Conservation (phyloP, 2,113 vertebrate genomes). For the Zosterops borbonicus region DNA sequence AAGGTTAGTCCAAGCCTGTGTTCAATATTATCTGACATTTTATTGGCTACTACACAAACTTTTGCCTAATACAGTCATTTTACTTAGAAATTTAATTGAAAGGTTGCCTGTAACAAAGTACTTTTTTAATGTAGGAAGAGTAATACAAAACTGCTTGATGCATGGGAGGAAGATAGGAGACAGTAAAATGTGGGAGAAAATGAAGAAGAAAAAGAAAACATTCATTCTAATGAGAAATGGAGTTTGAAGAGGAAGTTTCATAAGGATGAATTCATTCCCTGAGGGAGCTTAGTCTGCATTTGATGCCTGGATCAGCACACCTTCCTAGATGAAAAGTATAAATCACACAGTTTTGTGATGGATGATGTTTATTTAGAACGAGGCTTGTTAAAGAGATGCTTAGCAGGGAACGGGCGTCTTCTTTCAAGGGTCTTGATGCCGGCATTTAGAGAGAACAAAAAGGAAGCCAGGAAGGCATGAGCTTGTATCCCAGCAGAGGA, state of each 20-base stretch:
- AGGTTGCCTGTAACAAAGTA: constrained; percentile 20
- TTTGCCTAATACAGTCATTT: constrained; percentile 69
- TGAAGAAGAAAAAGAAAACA: not conserved
- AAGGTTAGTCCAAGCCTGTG: constrained; percentile 52
- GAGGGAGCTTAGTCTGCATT: not conserved
- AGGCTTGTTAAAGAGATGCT: not conserved
- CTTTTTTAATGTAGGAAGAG: not conserved
- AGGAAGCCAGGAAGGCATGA: not conserved
- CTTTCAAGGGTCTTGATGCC: not conserved
- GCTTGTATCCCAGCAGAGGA: not conserved
- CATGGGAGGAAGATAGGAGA: not conserved
- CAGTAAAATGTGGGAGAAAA: not conserved
- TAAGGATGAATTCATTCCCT: not conserved
- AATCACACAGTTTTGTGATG: not conserved
- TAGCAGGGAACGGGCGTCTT: not conserved
- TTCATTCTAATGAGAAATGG: not conserved
- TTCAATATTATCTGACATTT: constrained; percentile 73
- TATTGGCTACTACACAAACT: constrained; percentile 70
- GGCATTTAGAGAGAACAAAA: accelerated
- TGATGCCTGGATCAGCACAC: not conserved
- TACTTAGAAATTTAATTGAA: constrained; percentile 67
- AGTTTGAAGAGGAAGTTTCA: not conserved
- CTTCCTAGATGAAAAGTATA: not conserved
- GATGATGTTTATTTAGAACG: not conserved
- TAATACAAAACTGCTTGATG: not conserved